A percentile compares a stretch with the other conserved stretches of the same genome.
Evolutionary conservation across 2,888 invertebrate species (phyloP).

Genomic region (Tenodera sinensis): DNA sequence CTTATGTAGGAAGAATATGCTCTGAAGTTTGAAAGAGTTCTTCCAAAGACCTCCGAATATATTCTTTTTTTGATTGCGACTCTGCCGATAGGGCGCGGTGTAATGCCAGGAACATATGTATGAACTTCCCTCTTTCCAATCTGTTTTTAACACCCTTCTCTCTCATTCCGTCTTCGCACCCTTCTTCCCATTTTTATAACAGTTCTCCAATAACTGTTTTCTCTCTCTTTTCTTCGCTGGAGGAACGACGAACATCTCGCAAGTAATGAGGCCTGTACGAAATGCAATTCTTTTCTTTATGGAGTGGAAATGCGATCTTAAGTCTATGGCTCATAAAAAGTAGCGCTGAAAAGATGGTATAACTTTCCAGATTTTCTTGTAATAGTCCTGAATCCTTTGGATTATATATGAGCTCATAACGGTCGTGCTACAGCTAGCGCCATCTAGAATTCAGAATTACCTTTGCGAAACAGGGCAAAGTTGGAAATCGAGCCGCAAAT

Average conservation of each 20-base stretch:
- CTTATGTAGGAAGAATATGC: not conserved
- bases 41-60: not conserved
- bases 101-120: constrained; percentile 4
- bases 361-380: not conserved
- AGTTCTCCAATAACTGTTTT: constrained; percentile 22
- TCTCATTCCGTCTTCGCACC: not conserved
- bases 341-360: not conserved
- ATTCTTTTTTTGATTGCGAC: not conserved
- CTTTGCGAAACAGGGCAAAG: not conserved
- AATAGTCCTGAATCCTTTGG: not conserved
- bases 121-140: constrained; percentile 14
- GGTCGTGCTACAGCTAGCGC: not conserved
- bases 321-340: constrained; percentile 5
- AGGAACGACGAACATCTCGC: not conserved
- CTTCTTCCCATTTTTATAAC: constrained; percentile 28
- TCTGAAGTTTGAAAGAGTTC: not conserved
- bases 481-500: too few species aligned
- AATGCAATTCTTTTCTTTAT: constrained; percentile 12
- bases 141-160: constrained; percentile 20
- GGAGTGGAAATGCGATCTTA: constrained; percentile 6
- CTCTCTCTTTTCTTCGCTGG: constrained; percentile 7
- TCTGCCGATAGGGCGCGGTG: not conserved
- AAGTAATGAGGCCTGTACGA: not conserved
- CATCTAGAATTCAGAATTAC: not conserved
- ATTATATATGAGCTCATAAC: not conserved